Evolutionary conservation across 1,140 invertebrate species (phyloP).

Genomic region (Lepidurus packardi): DNA sequence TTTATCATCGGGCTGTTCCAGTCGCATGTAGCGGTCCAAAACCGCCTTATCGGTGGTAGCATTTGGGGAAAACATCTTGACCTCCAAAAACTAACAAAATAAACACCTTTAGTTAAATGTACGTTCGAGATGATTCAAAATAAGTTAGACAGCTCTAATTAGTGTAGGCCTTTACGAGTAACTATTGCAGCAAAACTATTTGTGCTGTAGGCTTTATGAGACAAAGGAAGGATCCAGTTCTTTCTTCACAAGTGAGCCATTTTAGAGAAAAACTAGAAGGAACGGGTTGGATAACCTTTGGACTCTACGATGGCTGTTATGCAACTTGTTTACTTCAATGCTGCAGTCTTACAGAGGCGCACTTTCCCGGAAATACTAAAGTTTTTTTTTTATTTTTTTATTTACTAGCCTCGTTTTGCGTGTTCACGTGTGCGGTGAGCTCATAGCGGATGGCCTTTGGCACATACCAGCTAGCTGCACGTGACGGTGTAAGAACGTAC

Average conservation of each 20-base stretch:
- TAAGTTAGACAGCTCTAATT: background rate
- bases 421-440: background rate
- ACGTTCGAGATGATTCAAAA: too few relatives aligned
- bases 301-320: too few relatives aligned
- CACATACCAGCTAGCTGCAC: background rate
- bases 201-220: background rate
- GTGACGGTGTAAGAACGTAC: background rate
- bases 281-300: too few relatives aligned
- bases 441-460: background rate
- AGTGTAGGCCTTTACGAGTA: background rate
- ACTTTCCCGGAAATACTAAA: background rate
- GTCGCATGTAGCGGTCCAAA: slow-evolving; percentile 62
- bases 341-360: background rate
- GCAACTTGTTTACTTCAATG: too few relatives aligned
- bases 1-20: slow-evolving; percentile 68
- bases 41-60: slow-evolving; percentile 65
- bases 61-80: background rate
- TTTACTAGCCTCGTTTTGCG: background rate
- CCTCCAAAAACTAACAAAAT: too few relatives aligned
- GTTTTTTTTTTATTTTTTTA: background rate
- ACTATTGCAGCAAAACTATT: background rate
- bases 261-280: too few relatives aligned
- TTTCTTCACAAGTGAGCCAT: too few relatives aligned
- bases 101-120: too few relatives aligned
- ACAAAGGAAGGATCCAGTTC: too few relatives aligned